Conservation (phyloP, 2,113 vertebrate species). For the Alethe diademata region DNA sequence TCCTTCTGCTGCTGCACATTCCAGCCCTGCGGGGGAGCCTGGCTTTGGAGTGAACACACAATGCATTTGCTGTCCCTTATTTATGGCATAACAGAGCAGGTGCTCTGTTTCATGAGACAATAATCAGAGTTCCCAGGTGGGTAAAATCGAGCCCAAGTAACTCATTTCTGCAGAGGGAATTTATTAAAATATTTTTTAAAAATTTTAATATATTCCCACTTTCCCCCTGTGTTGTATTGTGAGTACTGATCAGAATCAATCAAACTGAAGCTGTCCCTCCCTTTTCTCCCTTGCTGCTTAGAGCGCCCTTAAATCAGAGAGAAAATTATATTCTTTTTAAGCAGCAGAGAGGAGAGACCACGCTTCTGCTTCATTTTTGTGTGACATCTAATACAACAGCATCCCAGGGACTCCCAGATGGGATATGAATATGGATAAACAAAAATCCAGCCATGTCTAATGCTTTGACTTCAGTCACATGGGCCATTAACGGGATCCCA, state of each 20-base stretch:
- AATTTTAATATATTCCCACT: neutral
- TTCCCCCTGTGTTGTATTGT: neutral
- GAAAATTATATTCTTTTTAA: neutral
- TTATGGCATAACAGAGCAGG: slow-evolving; percentile 1
- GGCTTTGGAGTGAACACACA: neutral
- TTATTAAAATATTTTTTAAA: neutral
- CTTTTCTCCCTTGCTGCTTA: neutral
- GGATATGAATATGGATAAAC: neutral
- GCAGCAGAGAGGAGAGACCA: neutral
- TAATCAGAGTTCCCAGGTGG: neutral
- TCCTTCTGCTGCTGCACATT: neutral
- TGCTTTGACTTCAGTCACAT: neutral
- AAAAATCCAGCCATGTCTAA: neutral
- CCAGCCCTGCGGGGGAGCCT: neutral
- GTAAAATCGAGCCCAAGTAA: neutral
- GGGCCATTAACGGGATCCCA: neutral
- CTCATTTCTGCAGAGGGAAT: neutral
- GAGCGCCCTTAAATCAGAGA: neutral
- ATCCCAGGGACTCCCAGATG: neutral
- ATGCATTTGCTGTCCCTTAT: neutral
- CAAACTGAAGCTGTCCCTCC: neutral
- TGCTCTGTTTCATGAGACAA: neutral
- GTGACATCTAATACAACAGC: neutral
- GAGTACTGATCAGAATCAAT: neutral
- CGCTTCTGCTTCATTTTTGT: neutral